Percentiles rank a stretch among this genome's conserved stretches.
These are phyloP conservation scores for Leptoteleia sp. DNA, from an alignment of 1,140 invertebrate genomes.

Conservation along the genomic window DNA sequence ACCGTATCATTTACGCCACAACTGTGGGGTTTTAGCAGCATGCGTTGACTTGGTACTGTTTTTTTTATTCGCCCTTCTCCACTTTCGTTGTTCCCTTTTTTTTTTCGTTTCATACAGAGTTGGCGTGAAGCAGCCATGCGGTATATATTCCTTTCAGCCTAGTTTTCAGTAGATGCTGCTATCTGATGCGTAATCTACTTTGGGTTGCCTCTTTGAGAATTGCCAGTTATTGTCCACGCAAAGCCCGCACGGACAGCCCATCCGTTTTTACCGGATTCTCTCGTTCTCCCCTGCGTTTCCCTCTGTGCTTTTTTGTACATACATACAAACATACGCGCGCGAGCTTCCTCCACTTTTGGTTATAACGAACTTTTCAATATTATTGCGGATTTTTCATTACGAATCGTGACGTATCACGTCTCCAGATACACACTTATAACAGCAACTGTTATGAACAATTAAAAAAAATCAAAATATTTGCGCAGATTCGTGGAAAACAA, in stretches of 20 bases:
- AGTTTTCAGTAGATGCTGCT: constrained; percentile 44
- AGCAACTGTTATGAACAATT: constrained; percentile 5
- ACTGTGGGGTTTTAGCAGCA: constrained; percentile 19
- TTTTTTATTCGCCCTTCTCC: constrained; percentile 9
- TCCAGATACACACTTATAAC: background rate
- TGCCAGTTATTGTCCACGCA: constrained; percentile 58
- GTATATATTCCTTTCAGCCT: constrained; percentile 50
- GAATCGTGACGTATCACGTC: background rate
- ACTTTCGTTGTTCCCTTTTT: constrained; percentile 8
- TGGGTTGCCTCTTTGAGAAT: constrained; percentile 66
- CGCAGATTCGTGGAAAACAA: background rate
- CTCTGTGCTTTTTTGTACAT: constrained; percentile 26
- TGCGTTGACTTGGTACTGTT: constrained; percentile 31
- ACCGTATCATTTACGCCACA: constrained; percentile 14
- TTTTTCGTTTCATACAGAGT: constrained; percentile 32
- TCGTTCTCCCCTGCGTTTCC: constrained; percentile 35
- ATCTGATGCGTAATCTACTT: constrained; percentile 70
- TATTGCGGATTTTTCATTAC: constrained; percentile 19
- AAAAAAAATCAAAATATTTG: constrained; percentile 12
- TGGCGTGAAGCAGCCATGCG: constrained; percentile 49
- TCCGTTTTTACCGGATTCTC: constrained; percentile 43
- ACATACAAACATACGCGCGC: constrained; percentile 15
- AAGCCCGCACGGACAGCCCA: constrained; percentile 47
- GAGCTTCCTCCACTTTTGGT: constrained; percentile 27
- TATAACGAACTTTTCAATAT: constrained; percentile 37